Percentiles rank a stretch among this genome's conserved stretches.
Conservation (phyloP, 2,797 vertebrate species). For the Liasis olivaceus region DNA sequence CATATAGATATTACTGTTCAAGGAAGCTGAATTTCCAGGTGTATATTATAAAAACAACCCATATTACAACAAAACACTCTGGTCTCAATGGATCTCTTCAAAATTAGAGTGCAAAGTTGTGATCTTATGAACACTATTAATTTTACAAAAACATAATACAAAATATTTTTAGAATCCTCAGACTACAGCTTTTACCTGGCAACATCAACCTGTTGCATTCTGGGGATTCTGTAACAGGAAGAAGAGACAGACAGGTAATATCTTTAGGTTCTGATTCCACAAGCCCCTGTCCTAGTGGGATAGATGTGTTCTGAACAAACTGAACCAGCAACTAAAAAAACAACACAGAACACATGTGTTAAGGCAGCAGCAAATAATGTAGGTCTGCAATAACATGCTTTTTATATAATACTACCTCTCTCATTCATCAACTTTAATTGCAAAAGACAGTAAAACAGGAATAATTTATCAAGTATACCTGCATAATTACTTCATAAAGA, state of each 20-base stretch:
- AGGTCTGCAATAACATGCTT: not conserved
- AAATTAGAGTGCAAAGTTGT: not conserved
- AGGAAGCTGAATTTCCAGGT: not conserved
- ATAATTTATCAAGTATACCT: not conserved
- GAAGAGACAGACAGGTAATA: constrained; percentile 86
- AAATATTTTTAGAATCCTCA: not conserved
- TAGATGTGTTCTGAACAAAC: constrained; percentile 99
- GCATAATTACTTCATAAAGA: not conserved
- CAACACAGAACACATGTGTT: constrained; percentile 36
- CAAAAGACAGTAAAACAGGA: not conserved
- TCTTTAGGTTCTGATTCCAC: constrained; percentile 89
- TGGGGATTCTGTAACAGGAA: constrained; percentile 84
- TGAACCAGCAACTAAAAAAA: constrained; percentile 93
- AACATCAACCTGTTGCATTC: constrained; percentile 90
- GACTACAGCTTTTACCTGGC: constrained; percentile 81
- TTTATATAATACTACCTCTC: not conserved
- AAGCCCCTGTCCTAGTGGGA: constrained; percentile 91
- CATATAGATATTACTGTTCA: not conserved
- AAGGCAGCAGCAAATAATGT: not conserved
- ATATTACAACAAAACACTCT: not conserved
- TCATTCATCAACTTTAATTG: not conserved
- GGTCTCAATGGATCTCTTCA: not conserved
- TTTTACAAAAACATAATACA: not conserved
- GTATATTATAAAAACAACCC: not conserved
- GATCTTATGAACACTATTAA: not conserved